Conservation (phyloP, 2,113 vertebrate genomes). For the Athene noctua region DNA sequence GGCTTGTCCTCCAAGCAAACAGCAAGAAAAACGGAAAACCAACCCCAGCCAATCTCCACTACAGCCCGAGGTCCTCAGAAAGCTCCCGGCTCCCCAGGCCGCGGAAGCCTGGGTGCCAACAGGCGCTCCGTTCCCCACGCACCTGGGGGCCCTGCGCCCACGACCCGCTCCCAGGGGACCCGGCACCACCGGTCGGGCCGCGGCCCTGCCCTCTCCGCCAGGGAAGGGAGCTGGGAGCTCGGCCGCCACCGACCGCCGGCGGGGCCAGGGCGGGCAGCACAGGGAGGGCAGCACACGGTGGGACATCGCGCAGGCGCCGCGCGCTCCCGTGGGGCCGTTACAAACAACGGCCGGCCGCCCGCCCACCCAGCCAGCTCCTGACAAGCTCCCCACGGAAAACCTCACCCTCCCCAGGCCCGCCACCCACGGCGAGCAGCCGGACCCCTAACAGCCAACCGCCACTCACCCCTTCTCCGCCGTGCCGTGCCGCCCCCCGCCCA, state of each 20-base stretch:
- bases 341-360: background rate
- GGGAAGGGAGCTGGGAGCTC: background rate
- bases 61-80: rapidly evolving
- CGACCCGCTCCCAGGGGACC: too few relatives aligned
- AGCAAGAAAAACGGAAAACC: background rate
- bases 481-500: background rate
- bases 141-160: background rate
- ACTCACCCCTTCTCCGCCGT: background rate
- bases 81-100: background rate
- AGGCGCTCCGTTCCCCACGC: rapidly evolving
- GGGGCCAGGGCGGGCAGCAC: background rate
- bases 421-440: too few relatives aligned
- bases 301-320: background rate
- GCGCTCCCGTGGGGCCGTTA: background rate
- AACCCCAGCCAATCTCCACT: rapidly evolving
- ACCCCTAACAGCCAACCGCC: background rate
- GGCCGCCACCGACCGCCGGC: background rate
- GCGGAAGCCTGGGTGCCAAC: rapidly evolving
- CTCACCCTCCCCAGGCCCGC: background rate
- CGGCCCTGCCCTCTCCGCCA: too few relatives aligned
- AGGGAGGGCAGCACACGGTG: background rate
- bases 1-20: background rate
- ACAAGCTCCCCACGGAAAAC: background rate
- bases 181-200: rapidly evolving
- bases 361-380: background rate